phyloP scores from a whole-genome alignment of 2,113 vertebrate genomes.

The Macroglossus sobrinus region DNA sequence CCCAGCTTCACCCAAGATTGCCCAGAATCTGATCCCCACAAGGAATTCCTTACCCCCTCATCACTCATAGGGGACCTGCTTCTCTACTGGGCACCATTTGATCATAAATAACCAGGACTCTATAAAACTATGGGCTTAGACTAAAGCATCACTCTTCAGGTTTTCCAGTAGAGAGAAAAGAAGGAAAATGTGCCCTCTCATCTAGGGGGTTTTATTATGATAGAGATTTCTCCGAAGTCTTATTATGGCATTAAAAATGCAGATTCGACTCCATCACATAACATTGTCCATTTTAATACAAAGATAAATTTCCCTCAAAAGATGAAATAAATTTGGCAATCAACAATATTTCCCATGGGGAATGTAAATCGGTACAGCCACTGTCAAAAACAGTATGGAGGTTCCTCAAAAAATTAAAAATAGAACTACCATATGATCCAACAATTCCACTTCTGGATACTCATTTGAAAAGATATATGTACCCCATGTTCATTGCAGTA shows the following conservation, averaged over 20 bases:
- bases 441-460: not conserved
- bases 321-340: not conserved
- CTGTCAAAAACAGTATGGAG: not conserved
- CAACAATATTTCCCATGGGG: not conserved
- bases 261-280: rapidly evolving
- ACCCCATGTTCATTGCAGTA: not conserved
- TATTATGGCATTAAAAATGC: not conserved
- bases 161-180: not conserved
- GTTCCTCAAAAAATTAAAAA: not conserved
- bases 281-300: not conserved
- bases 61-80: not conserved
- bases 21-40: not conserved
- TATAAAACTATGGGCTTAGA: not conserved
- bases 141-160: not conserved
- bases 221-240: not conserved
- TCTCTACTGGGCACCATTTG: not conserved
- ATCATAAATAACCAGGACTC: not conserved
- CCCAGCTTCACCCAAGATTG: not conserved
- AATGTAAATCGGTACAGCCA: not conserved
- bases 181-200: not conserved
- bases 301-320: not conserved
- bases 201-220: no score
- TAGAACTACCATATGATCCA: not conserved
- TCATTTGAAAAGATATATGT: not conserved
- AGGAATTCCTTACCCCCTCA: not conserved